These are phyloP conservation scores for Hipparchia sbordonii DNA, from an alignment of 2,888 invertebrate species.

Conservation along the genomic window DNA sequence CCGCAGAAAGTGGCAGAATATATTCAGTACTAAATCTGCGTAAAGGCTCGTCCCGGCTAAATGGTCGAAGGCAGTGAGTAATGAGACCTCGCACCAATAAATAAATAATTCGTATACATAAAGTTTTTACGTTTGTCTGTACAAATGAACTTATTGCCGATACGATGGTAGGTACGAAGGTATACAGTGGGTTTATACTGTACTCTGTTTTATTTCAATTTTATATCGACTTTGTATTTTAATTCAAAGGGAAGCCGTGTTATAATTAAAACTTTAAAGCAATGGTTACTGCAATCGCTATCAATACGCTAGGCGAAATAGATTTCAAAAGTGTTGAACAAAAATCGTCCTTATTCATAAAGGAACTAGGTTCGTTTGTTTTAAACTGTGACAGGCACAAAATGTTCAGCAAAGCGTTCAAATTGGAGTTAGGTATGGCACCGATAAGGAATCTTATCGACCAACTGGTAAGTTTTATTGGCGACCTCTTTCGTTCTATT, in stretches of 20 bases:
- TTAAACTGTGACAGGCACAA: conserved; percentile 25
- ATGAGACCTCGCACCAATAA: no score
- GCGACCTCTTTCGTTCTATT: conserved; percentile 31
- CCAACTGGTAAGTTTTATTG: conserved; percentile 39
- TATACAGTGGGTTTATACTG: neutral
- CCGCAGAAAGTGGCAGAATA: no score
- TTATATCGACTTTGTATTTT: conserved; percentile 49
- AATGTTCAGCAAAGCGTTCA: conserved; percentile 51
- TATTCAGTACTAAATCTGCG: no score
- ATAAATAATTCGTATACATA: no score
- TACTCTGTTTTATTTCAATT: conserved; percentile 16
- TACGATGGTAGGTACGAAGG: no score
- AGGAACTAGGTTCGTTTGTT: conserved; percentile 12
- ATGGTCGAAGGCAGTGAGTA: no score
- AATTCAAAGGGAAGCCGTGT: conserved; percentile 46
- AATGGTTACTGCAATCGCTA: conserved; percentile 42
- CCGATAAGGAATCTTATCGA: conserved; percentile 61
- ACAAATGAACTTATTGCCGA: no score
- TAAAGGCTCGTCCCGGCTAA: no score
- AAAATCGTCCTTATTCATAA: conserved; percentile 2
- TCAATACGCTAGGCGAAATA: conserved; percentile 18
- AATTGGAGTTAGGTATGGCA: conserved; percentile 56
- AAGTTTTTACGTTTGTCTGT: no score
- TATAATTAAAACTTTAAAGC: conserved; percentile 46
- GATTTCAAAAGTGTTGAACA: neutral